Base-by-base conservation (phyloP, 2,888 invertebrate species). In the Pristionchus exspectatus region DNA sequence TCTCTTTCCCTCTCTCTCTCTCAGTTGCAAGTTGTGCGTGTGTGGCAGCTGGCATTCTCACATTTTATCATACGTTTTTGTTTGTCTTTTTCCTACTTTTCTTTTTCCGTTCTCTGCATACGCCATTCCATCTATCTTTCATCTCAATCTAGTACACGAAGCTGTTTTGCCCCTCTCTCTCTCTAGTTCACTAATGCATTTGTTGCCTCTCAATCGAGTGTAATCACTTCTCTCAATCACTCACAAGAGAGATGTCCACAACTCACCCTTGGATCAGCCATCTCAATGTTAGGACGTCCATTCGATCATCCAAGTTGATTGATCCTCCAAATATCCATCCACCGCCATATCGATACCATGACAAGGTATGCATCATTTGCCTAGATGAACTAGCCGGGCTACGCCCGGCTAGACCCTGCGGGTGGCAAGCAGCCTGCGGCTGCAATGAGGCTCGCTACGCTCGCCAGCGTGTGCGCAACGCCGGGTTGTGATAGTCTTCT, bases 341-440 rank as follows among this genome's bases (percentile, higher is more conserved):
- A 1, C 59, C 84, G 18, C 84, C 84, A 0, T 85, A 85, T 59
- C 27, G 84, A 85, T 85, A 85, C 84, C 59, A 85, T 59, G 59
- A 85, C 50, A 85, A 85, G 84, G 84, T 54, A 81, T 16, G 27
- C 69, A 27, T 72, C 16, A 44, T 44, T 44, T 16, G 33, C 16
- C 72, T 33, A 77, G 77, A 77, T 44, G 24, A 24, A n/a, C n/a
- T n/a, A n/a, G n/a, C n/a, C n/a, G n/a, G n/a, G n/a, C n/a, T n/a
- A n/a, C n/a, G n/a, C n/a, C n/a, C n/a, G n/a, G n/a, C n/a, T n/a
- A n/a, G n/a, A n/a, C n/a, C n/a, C n/a, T n/a, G n/a, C n/a, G n/a
- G n/a, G n/a, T n/a, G n/a, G n/a, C n/a, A n/a, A n/a, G n/a, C n/a
- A n/a, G n/a, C n/a, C n/a, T n/a, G n/a, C n/a, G n/a, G n/a, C n/a